phyloP scores from a whole-genome alignment of 2,113 vertebrate species.

The Alethe diademata region DNA sequence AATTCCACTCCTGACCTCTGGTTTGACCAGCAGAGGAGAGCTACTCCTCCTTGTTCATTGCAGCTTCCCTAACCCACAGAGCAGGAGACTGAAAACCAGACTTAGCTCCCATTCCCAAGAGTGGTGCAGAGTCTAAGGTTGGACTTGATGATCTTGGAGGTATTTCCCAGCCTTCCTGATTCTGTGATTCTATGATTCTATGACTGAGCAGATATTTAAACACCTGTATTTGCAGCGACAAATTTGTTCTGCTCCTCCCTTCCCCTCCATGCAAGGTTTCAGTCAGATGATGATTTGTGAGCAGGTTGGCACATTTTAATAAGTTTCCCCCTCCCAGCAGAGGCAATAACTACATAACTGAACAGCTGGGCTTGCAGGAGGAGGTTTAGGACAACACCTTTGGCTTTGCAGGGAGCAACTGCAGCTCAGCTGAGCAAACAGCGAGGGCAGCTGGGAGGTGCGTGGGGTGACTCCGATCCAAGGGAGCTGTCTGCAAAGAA shows the following conservation, averaged over 20 bases:
- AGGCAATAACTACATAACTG: background rate
- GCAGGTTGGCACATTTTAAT: background rate
- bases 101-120: background rate
- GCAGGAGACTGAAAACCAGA: background rate
- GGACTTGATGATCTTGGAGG: background rate
- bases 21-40: background rate
- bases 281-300: background rate
- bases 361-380: background rate
- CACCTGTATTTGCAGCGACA: fast-evolving
- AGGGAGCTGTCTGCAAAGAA: background rate
- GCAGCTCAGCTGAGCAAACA: constrained; percentile 20
- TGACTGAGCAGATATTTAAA: background rate
- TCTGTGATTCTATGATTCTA: background rate
- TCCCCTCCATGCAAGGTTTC: fast-evolving
- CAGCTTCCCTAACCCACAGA: background rate
- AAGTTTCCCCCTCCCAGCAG: background rate
- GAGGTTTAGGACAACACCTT: background rate
- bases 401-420: background rate
- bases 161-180: background rate
- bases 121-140: fast-evolving
- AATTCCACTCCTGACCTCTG: background rate
- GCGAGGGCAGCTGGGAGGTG: background rate
- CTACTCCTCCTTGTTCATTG: background rate
- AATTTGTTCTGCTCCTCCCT: background rate
- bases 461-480: fast-evolving